Evolutionary conservation across 2,888 invertebrate species (phyloP).

Genomic region (Callinectes sapidus): DNA sequence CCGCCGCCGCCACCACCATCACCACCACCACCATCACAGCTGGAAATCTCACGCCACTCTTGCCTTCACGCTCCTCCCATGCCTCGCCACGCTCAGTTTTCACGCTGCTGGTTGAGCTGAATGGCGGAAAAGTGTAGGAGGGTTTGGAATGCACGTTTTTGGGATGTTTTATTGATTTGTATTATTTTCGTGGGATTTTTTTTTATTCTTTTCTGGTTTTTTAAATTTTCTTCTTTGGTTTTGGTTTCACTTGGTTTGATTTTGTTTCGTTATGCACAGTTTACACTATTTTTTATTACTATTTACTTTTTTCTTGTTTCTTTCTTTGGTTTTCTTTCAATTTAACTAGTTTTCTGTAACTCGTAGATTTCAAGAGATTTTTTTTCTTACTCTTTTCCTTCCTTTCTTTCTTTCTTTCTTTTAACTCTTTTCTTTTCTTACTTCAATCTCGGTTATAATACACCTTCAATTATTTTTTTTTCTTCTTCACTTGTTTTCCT

Average conservation of each 20-base stretch:
- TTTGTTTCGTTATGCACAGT: too few species aligned
- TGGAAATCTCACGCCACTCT: background rate
- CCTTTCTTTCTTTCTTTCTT: background rate
- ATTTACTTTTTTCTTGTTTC: background rate
- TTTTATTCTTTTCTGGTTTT: background rate
- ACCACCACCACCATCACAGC: background rate
- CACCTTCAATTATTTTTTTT: too few species aligned
- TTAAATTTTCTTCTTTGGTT: background rate
- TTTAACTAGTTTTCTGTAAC: background rate
- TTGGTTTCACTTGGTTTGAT: background rate
- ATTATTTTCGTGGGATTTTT: background rate
- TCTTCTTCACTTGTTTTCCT: too few species aligned
- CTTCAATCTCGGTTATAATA: background rate
- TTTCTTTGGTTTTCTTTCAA: background rate
- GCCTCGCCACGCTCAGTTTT: background rate
- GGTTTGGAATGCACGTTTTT: background rate
- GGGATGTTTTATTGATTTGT: background rate
- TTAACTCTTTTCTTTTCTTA: background rate
- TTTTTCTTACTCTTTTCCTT: background rate
- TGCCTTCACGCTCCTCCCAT: background rate
- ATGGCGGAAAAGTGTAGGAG: background rate
- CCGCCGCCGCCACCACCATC: conserved; percentile 9
- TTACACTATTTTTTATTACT: background rate
- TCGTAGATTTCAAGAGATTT: too few species aligned
- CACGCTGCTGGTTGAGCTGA: background rate